phyloP scores from a whole-genome alignment of 2,888 invertebrate genomes.

The Cistogaster globosa region DNA sequence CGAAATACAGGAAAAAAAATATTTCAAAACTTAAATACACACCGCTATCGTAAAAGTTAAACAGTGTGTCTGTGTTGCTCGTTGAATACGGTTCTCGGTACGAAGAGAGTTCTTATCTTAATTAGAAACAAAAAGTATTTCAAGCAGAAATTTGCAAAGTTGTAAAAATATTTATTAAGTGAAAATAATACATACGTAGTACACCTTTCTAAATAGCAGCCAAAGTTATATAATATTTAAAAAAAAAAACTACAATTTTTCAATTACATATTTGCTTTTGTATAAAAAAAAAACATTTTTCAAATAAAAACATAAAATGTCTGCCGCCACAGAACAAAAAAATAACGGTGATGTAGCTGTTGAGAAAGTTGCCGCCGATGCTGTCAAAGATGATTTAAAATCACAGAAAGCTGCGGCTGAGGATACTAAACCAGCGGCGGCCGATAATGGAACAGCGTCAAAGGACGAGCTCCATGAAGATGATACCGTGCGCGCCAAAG shows the following conservation, averaged over 20 bases:
- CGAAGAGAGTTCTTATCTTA: conserved; percentile 20
- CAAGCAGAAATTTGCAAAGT: conserved; percentile 62
- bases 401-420: conserved; percentile 78
- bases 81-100: conserved; percentile 78
- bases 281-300: conserved; percentile 58
- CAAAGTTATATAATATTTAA: conserved; percentile 78
- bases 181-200: conserved; percentile 49
- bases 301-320: conserved; percentile 84
- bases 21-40: conserved; percentile 78
- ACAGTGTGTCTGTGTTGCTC: conserved; percentile 81
- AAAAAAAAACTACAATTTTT: conserved; percentile 61
- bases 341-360: conserved; percentile 89
- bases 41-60: conserved; percentile 75
- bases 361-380: conserved; percentile 86
- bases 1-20: conserved; percentile 62
- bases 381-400: conserved; percentile 83
- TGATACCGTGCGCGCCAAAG: conserved; percentile 87
- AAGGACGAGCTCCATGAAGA: conserved; percentile 77
- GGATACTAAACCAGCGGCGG: conserved; percentile 76
- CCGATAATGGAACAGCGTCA: conserved; percentile 80
- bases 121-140: background rate
- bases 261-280: conserved; percentile 43
- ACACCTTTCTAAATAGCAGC: conserved; percentile 60
- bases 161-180: conserved; percentile 71
- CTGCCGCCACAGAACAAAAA: conserved; percentile 87